phyloP scores from a whole-genome alignment of 1,140 invertebrate genomes.

The Anoplophora glabripennis region DNA sequence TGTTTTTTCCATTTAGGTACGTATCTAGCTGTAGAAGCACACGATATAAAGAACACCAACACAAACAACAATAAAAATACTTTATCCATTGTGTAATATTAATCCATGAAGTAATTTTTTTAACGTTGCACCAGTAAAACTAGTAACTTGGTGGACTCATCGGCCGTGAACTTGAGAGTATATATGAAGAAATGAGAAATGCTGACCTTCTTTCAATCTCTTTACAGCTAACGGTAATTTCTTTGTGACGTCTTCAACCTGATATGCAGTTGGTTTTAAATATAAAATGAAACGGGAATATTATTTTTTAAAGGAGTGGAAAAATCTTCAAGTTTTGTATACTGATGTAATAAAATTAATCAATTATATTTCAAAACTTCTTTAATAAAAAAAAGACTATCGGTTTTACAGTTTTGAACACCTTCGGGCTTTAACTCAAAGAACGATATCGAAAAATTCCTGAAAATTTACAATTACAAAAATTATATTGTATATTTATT shows the following conservation, averaged over 20 bases:
- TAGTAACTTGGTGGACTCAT: not conserved
- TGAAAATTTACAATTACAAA: too few relatives aligned
- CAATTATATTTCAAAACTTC: too few relatives aligned
- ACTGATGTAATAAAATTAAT: too few relatives aligned
- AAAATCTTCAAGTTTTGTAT: too few relatives aligned
- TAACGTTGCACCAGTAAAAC: too few relatives aligned
- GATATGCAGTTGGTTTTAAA: not conserved
- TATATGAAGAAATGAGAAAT: slow-evolving; percentile 19
- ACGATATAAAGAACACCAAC: slow-evolving; percentile 15
- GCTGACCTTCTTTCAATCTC: slow-evolving; percentile 38
- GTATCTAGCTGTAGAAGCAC: slow-evolving; percentile 54
- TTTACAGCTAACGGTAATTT: slow-evolving; percentile 31
- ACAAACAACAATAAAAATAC: slow-evolving; percentile 17
- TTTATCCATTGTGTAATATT: not conserved
- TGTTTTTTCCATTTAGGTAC: slow-evolving; percentile 81
- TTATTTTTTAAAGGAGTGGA: not conserved
- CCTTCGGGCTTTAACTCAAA: too few relatives aligned
- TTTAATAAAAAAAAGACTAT: too few relatives aligned
- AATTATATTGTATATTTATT: too few relatives aligned
- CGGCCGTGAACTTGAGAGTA: slow-evolving; percentile 40
- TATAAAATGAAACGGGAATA: not conserved
- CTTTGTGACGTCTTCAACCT: not conserved
- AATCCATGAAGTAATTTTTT: too few relatives aligned
- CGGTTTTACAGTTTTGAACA: too few relatives aligned
- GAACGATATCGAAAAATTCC: too few relatives aligned